Evolutionary conservation across 92 coral and sea anemone species (phyloP), one percentile per base, ranked within the genome.

Genomic region (Pocillopora meandrina): DNA sequence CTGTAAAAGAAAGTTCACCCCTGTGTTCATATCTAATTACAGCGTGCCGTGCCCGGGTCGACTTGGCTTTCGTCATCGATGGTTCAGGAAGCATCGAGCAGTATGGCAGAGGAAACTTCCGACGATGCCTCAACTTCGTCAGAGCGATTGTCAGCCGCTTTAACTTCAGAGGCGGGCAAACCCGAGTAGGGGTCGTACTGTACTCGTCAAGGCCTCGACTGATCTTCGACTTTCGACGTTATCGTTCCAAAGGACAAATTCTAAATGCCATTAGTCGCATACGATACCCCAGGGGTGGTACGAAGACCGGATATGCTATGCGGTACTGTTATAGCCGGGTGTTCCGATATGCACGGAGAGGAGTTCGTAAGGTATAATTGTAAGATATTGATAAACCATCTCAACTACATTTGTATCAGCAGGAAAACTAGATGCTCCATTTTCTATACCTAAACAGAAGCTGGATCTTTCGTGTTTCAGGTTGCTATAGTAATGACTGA

Each of bases 21-120:
- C 4, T 42, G 49, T 42, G 49, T 42, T 42, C 49, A 42, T 42
- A 42, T 42, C 7, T 3, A 42, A 42, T 26, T 3, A 4, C 52
- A 79, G 84, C 77, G 6, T 93, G 97, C 80, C 85, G 74, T 57
- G 89, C 90, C 17, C 92, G 76, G 1, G 85, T 93, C 26, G 97
- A 93, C 66, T 77, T 93, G 72, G 97, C 89, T 13, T 93, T 93
- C 88, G 78, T 93, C 56, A 87, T 93, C 60, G 97, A 93, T 49
- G 97, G 94, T 1, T 93, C 97, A 58, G 88, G 93, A 79, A 85
- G 94, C 56, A 85, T 90, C 65, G 97, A 92, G 60, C 20, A 36
- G 1, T 70, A 76, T 20, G 93, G 93, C 20, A 77, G 65, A 20
- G 89, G 91, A 36, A 93, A 93, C 89, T 93, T 93, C 85, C 87